These are phyloP conservation scores for Brachionus paranguensis DNA, from an alignment of 1,140 invertebrate genomes.

Conservation along the genomic window DNA sequence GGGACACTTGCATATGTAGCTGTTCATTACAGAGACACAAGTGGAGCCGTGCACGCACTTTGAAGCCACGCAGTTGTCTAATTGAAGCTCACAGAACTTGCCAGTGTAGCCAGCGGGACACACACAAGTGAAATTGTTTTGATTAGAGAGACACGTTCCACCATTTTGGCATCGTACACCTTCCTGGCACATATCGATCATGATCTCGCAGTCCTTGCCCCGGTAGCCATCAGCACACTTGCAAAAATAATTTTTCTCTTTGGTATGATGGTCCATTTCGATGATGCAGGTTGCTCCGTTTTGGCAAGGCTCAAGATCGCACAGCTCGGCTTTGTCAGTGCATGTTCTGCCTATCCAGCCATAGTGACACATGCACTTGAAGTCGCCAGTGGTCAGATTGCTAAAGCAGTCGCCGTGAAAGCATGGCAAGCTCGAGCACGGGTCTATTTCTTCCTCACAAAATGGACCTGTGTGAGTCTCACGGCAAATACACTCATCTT, in stretches of 20 bases:
- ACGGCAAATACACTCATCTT: constrained; percentile 27
- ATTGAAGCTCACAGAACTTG: not conserved
- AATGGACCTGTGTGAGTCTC: constrained; percentile 13
- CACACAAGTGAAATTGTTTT: constrained; percentile 22
- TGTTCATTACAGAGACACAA: constrained; percentile 65
- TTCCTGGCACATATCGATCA: not conserved
- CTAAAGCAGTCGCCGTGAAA: constrained; percentile 15
- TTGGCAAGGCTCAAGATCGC: not conserved
- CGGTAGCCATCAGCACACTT: not conserved
- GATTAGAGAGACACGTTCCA: constrained; percentile 64
- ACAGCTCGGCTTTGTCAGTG: not conserved
- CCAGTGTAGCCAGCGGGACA: constrained; percentile 38
- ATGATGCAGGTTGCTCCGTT: not conserved
- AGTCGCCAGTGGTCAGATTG: not conserved
- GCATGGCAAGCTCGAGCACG: constrained; percentile 70
- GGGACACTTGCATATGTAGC: constrained; percentile 79
- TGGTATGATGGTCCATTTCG: not conserved
- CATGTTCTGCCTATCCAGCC: constrained; percentile 18
- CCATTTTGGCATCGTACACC: constrained; percentile 73
- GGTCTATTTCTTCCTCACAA: constrained; percentile 59
- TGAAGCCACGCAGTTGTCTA: not conserved
- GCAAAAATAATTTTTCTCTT: constrained; percentile 13
- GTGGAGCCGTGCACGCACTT: constrained; percentile 1
- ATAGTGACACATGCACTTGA: constrained; percentile 25
- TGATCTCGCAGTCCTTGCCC: constrained; percentile 33